phyloP scores from a whole-genome alignment of 2,888 invertebrate genomes.

The Artemia sinica region DNA sequence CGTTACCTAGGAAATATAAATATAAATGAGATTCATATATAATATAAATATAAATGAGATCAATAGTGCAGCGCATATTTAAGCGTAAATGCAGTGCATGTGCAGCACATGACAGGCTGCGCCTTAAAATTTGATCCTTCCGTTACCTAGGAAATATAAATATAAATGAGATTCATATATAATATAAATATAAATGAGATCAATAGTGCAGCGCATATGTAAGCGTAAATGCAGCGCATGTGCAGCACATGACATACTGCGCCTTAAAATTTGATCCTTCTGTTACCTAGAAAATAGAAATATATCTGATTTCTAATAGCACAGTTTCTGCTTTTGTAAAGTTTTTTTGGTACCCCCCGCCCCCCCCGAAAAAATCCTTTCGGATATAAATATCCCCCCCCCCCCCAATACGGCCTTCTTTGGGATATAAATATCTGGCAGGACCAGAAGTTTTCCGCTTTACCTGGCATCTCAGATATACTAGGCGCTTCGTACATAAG shows the following conservation, averaged over 20 bases:
- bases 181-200: no score
- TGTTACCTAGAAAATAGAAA: slow-evolving; percentile 32
- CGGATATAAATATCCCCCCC: no score
- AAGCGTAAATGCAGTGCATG: slow-evolving; percentile 37
- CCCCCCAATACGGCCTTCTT: no score
- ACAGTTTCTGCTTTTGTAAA: no score
- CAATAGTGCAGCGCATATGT: slow-evolving; percentile 1
- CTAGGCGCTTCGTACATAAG: no score
- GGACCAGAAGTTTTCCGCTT: no score
- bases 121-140: slow-evolving; percentile 41
- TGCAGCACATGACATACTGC: slow-evolving; percentile 46
- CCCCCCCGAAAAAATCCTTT: no score
- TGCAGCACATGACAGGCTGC: slow-evolving; percentile 46
- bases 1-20: slow-evolving; percentile 32
- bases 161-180: background rate
- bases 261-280: slow-evolving; percentile 41
- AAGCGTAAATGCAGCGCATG: slow-evolving; percentile 37
- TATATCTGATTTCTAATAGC: background rate
- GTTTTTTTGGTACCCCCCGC: no score
- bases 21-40: background rate
- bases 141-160: slow-evolving; percentile 32
- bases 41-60: no score
- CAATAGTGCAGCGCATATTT: background rate
- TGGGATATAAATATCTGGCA: no score
- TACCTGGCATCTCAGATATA: no score